Conservation (phyloP, 64 coral and sea anemone genomes). For the Stichodactyla helianthus region DNA sequence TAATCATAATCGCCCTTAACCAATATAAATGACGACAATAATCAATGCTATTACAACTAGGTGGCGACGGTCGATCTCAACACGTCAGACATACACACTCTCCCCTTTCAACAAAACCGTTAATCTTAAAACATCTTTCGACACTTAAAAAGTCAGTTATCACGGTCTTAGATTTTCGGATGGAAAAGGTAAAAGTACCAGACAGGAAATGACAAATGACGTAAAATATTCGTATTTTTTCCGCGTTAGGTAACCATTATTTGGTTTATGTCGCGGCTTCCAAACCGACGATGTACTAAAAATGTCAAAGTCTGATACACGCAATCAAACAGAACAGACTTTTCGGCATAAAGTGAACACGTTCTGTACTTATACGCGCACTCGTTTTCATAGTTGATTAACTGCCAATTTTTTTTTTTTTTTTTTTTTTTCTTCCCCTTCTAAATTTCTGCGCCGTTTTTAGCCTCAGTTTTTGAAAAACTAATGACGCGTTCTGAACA, state of each 20-base stretch:
- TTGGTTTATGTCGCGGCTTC: neutral
- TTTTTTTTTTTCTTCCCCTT: neutral
- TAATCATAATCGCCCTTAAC: neutral
- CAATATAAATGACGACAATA: neutral
- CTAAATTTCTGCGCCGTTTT: neutral
- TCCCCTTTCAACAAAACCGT: neutral
- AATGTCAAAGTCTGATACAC: neutral
- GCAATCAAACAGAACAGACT: neutral
- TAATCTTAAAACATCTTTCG: neutral
- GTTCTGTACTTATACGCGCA: neutral
- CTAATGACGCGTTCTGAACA: no score
- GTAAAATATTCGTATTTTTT: neutral
- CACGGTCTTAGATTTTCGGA: neutral
- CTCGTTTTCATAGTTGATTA: no score
- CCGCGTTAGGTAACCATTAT: neutral
- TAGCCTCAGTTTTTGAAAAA: no score
- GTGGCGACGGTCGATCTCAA: neutral
- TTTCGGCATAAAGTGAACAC: neutral
- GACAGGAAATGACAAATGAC: neutral
- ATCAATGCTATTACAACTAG: neutral
- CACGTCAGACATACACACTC: neutral
- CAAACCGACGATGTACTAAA: neutral
- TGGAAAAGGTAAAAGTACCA: neutral
- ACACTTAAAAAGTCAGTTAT: neutral
- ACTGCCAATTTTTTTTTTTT: neutral